Conservation (phyloP, 2,113 vertebrate species). For the Sylvilagus bachmani region DNA sequence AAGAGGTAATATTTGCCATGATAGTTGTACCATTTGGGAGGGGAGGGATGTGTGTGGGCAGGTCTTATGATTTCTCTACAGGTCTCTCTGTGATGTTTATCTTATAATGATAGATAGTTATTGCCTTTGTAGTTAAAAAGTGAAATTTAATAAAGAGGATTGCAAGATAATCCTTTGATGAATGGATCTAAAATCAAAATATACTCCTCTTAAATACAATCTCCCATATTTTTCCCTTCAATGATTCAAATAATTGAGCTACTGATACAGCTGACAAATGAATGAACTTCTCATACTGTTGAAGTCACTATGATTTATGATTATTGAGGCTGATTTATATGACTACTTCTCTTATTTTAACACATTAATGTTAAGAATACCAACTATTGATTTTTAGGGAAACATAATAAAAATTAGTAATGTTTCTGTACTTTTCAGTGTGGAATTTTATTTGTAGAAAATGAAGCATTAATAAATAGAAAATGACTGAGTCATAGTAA, state of each 20-base stretch:
- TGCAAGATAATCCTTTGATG: background rate
- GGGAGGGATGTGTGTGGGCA: background rate
- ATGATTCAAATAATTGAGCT: background rate
- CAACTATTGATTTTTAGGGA: background rate
- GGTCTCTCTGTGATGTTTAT: background rate
- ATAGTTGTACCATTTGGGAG: background rate
- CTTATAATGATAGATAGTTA: background rate
- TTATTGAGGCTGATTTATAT: background rate
- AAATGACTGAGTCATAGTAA: background rate
- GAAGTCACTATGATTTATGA: background rate
- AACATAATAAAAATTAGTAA: background rate
- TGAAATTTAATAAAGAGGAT: conserved; percentile 35
- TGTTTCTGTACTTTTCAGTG: background rate
- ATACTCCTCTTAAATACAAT: background rate
- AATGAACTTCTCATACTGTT: background rate
- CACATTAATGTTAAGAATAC: background rate
- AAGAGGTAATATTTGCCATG: background rate
- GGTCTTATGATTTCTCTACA: background rate
- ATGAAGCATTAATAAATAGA: background rate
- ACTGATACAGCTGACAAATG: background rate
- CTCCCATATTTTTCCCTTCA: background rate
- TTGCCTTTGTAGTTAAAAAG: conserved; percentile 40
- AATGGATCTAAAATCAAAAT: conserved; percentile 42
- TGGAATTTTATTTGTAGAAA: conserved; percentile 43
- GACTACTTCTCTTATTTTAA: too few relatives aligned